Evolutionary conservation across 2,888 invertebrate species (phyloP), one percentile per base, ranked within the genome.

Genomic region (Syrista parreyssii): DNA sequence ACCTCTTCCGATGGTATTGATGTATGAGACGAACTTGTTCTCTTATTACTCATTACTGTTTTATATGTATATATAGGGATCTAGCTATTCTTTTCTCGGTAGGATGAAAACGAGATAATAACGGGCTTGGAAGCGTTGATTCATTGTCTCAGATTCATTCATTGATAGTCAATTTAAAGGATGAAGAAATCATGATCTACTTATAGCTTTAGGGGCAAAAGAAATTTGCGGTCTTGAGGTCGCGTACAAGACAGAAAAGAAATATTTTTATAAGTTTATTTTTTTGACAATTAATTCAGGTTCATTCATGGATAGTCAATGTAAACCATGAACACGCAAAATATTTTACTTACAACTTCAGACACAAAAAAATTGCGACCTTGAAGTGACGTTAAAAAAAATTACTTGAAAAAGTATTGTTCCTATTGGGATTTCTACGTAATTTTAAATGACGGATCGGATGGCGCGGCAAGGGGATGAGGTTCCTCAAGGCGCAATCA

Each of bases 1-100:
- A 78, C 79, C 0, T 88, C 88, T 1, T 85, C 86, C 6, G 88
- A 88, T n/a, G 85, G 78, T 11, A 78, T 83, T 76, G 83, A 80
- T 73, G 78, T 76, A 69, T 78, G 78, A 78, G 12, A 33, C 9
- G 71, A 71, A 71, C 3, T 71, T 55, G 6, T 55, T 55, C 23
- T 55, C 12, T 72, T 76, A 76, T 23, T 11, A 73, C 4, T 68
- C 69, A 35, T 69, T 69, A 68, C 69, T 30, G 30, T 75, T 71
- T 75, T 31, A 69, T 30, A 36, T 69, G 34, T 33, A 75, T 68
- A 75, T 34, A 75, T 35, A 76, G n/a, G 40, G 68, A 32, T 34
- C 4, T 69, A 12, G 69, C 40, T 69, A 31, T 4, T 15, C 31
- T 55, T 55, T 30, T 15, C 34, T 72, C 32, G n/a, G 33, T 40